These are phyloP conservation scores for Podarcis muralis DNA, from an alignment of 2,113 vertebrate species.

Conservation along the genomic window DNA sequence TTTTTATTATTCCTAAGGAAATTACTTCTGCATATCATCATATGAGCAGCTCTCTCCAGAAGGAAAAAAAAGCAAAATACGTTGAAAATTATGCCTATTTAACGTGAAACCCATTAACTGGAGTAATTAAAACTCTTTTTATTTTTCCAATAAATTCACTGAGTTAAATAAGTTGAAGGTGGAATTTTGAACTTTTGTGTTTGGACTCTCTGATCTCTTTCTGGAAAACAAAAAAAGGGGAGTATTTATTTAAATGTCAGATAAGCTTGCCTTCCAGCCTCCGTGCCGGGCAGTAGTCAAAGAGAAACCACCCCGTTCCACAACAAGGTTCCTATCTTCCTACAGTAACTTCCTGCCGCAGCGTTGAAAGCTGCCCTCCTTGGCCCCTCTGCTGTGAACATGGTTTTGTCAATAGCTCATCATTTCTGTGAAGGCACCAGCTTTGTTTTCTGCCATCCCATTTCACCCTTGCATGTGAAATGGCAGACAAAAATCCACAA, in stretches of 20 bases:
- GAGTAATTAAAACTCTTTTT: conserved; percentile 92
- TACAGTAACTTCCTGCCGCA: conserved; percentile 67
- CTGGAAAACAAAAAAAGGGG: conserved; percentile 75
- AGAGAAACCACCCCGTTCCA: conserved; percentile 43
- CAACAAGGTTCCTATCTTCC: conserved; percentile 60
- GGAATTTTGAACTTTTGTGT: conserved; percentile 84
- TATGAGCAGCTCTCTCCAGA: conserved; percentile 90
- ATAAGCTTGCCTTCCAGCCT: conserved; percentile 68
- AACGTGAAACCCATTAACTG: conserved; percentile 96
- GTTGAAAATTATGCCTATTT: conserved; percentile 92
- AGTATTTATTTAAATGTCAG: conserved; percentile 91
- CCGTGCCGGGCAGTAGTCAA: conserved; percentile 70
- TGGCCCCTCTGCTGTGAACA: conserved; percentile 76
- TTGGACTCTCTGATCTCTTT: conserved; percentile 75
- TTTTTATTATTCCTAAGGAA: conserved; percentile 75
- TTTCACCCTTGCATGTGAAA: conserved; percentile 88
- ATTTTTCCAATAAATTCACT: conserved; percentile 88
- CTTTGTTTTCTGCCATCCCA: conserved; percentile 82
- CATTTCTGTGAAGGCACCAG: conserved; percentile 83
- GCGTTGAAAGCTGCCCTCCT: conserved; percentile 68
- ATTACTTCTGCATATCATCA: conserved; percentile 83
- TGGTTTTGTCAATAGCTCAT: conserved; percentile 84
- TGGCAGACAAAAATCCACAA: conserved; percentile 80
- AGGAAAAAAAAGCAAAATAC: conserved; percentile 72
- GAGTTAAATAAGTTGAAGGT: conserved; percentile 84